These are phyloP conservation scores for Pseudachorutes palmiensis DNA, from an alignment of 1,140 invertebrate genomes.

Conservation along the genomic window DNA sequence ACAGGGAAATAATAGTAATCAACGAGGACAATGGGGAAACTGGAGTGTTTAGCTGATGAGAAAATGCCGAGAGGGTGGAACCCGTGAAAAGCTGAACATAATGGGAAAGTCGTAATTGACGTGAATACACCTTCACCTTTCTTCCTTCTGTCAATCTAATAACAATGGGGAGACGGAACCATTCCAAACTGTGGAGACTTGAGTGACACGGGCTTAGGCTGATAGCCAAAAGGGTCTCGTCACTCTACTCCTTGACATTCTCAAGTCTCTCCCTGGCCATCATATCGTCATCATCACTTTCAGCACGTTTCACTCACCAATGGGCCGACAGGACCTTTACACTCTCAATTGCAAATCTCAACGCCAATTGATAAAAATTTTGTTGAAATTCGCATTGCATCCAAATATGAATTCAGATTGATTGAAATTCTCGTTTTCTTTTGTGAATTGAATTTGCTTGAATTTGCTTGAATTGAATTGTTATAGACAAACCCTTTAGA, in stretches of 20 bases:
- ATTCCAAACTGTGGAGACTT: background rate
- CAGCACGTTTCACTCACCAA: too few species aligned
- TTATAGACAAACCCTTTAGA: too few species aligned
- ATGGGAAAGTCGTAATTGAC: constrained; percentile 7
- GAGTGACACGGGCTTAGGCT: background rate
- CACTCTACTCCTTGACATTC: background rate
- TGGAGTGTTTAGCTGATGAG: constrained; percentile 11
- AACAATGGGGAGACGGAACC: too few species aligned
- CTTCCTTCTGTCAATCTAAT: too few species aligned
- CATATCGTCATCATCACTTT: background rate
- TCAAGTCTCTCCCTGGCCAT: background rate
- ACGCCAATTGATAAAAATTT: too few species aligned
- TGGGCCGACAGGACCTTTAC: too few species aligned
- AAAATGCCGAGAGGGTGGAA: background rate
- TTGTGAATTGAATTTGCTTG: too few species aligned
- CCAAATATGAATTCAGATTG: too few species aligned
- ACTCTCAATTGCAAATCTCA: too few species aligned
- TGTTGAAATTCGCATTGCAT: too few species aligned
- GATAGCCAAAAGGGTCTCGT: background rate
- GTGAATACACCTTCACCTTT: background rate
- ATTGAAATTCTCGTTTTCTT: too few species aligned
- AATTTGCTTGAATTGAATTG: too few species aligned
- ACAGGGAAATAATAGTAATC: constrained; percentile 6
- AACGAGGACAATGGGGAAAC: background rate
- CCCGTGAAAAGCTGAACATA: background rate